phyloP scores from a whole-genome alignment of 2,113 vertebrate genomes.

The Daboia siamensis region DNA sequence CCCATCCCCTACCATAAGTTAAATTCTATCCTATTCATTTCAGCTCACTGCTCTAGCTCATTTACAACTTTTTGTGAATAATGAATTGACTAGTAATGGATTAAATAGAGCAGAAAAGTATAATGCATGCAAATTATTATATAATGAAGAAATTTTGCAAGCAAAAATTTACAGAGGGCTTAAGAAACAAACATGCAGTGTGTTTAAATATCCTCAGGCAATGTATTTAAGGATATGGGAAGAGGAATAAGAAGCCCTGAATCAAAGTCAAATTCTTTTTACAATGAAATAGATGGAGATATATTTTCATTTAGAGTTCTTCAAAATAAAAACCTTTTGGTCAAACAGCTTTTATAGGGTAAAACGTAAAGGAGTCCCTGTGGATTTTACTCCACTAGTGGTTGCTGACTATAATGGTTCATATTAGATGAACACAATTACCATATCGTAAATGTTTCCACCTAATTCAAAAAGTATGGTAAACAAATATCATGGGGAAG shows the following conservation, averaged over 20 bases:
- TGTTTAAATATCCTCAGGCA: neutral
- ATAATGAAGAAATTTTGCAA: neutral
- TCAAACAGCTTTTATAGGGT: neutral
- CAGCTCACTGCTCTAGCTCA: no score
- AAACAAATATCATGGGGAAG: neutral
- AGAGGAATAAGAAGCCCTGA: neutral
- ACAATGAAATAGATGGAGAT: neutral
- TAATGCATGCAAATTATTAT: no score
- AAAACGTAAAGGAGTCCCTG: neutral
- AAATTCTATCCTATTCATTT: no score
- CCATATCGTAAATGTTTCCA: neutral
- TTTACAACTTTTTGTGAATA: no score
- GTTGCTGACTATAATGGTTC: neutral
- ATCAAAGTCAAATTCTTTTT: neutral
- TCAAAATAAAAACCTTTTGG: neutral
- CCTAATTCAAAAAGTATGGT: neutral
- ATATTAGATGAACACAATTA: neutral
- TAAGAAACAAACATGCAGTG: neutral
- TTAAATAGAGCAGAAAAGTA: no score
- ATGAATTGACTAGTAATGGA: no score
- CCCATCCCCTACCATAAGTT: no score
- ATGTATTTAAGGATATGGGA: neutral
- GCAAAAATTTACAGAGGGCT: neutral
- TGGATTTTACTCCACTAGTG: neutral
- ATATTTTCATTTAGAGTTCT: neutral